These are phyloP conservation scores for Lepidothrix coronata DNA, from an alignment of 2,113 vertebrate species.

Conservation along the genomic window DNA sequence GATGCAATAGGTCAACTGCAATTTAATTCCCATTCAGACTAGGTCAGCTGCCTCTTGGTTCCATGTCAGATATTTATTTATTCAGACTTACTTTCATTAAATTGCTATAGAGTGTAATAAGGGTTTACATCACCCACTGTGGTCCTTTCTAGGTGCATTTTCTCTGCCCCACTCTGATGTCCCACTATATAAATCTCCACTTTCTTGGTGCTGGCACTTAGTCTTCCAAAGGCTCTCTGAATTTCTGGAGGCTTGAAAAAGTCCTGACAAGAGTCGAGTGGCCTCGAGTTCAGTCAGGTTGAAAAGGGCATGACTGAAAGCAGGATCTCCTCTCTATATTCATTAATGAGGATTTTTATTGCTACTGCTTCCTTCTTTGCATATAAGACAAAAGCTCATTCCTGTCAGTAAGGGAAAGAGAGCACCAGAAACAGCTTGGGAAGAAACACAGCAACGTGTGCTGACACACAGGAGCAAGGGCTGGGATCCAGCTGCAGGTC, in stretches of 20 bases:
- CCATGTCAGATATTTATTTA: not conserved
- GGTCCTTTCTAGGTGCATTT: not conserved
- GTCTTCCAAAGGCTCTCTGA: not conserved
- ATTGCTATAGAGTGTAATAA: not conserved
- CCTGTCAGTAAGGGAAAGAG: not conserved
- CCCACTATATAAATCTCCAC: not conserved
- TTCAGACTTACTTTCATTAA: not conserved
- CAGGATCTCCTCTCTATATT: not conserved
- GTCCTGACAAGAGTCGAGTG: not conserved
- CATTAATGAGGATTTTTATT: not conserved
- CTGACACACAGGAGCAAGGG: accelerated
- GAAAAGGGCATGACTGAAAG: not conserved
- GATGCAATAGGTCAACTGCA: conserved; percentile 39
- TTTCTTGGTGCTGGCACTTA: not conserved
- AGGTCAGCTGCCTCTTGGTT: not conserved
- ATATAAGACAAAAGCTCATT: not conserved
- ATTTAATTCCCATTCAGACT: not conserved
- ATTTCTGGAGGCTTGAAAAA: not conserved
- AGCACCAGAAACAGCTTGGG: not conserved
- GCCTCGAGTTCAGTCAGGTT: not conserved
- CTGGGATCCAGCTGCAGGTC: accelerated
- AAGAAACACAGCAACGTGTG: accelerated
- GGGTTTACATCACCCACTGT: not conserved
- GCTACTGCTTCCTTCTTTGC: not conserved
- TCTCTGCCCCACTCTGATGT: not conserved